Base-by-base conservation (phyloP, 2,797 vertebrate species). In the Valencia hispanica region DNA sequence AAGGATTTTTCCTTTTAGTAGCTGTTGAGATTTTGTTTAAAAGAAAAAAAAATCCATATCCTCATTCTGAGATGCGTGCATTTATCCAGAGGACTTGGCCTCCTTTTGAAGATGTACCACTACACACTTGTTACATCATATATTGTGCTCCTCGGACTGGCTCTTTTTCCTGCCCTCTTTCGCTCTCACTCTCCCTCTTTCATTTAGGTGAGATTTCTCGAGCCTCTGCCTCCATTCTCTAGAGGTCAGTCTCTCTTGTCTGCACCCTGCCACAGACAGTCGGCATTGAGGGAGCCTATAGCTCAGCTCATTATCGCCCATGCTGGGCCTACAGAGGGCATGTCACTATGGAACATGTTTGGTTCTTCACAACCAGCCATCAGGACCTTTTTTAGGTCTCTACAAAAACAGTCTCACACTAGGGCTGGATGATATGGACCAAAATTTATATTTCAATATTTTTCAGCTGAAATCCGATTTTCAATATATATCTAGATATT, bases 251-350 rank as follows among this genome's bases (percentile, higher is more conserved):
- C 74, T 84, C 78, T 85, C 70, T 80, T 39, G 41, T 86, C 79
- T 79, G 73, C 78, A 83, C 75, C 78, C 80, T 41, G 34, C 81
- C 76, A 84, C 88, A 91, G 91, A 93, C 87, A 53, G 78, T 82
- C 81, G 87, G 81, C 86, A 91, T 83, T 86, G 89, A 86, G 89
- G 87, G 85, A 86, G 80, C 77, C 82, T 83, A 61, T 89, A 88
- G 87, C 90, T 88, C 71, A 65, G 88, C 90, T 94, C 91, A 94
- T 95, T 94, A 94, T 94, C 90, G 68, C 90, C 89, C 86, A 93
- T 43, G 72, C 89, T 80, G 85, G 82, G 84, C 82, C 84, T 77
- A 74, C 73, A 83, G 86, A 91, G 90, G 89, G 75, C 89, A 85
- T 43, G 82, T 83, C 87, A 82, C 83, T 30, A 79, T 82, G 79